phyloP scores from a whole-genome alignment of 1,140 invertebrate genomes.

The Magallana angulata region DNA sequence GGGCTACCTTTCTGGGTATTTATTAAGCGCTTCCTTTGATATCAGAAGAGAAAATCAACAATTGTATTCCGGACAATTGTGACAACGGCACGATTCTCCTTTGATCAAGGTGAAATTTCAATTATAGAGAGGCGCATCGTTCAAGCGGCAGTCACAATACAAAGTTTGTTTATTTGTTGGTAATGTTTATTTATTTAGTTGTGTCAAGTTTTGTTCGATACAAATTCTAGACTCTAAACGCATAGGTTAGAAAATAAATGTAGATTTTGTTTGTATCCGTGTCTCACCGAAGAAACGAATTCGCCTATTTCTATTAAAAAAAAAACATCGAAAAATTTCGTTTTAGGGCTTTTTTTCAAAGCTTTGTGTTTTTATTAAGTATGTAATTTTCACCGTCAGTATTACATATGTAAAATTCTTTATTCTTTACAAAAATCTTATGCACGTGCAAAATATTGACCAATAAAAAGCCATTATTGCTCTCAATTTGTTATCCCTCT shows the following conservation, averaged over 20 bases:
- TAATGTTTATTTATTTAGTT: conserved; percentile 20
- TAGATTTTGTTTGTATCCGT: no score
- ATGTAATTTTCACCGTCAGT: no score
- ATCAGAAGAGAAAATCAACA: background rate
- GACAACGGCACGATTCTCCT: background rate
- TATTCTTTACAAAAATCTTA: background rate
- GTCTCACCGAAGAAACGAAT: no score
- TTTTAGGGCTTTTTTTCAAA: no score
- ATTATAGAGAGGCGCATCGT: background rate
- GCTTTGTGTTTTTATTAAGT: no score
- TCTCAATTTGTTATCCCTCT: background rate
- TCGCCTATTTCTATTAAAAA: no score
- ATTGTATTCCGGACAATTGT: conserved; percentile 12
- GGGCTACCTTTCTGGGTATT: background rate
- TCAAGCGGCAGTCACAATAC: background rate
- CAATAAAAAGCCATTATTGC: no score
- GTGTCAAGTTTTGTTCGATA: background rate
- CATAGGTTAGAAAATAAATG: background rate
- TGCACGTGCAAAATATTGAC: background rate
- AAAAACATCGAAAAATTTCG: no score
- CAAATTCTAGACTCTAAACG: background rate
- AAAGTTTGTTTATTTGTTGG: background rate
- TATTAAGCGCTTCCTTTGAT: conserved; percentile 25
- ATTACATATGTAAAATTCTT: background rate
- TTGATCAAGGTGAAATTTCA: conserved; percentile 28